Conservation (phyloP, 2,888 invertebrate species). For the Dromius quadrimaculatus region DNA sequence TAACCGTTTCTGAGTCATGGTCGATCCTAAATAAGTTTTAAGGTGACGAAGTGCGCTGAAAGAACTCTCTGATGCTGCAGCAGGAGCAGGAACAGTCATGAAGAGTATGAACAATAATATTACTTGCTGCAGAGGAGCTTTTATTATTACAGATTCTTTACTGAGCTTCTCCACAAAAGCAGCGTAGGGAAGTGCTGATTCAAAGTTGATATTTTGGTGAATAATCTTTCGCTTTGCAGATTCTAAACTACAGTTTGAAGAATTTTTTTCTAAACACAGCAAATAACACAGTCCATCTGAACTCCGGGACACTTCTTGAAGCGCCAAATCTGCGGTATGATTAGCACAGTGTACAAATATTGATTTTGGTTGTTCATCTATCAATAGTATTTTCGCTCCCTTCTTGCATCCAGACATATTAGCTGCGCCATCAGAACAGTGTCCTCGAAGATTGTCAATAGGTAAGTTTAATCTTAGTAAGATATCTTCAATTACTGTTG, state of each 20-base stretch:
- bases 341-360: slow-evolving; percentile 9
- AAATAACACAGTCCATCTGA: not conserved
- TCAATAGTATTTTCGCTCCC: slow-evolving; percentile 7
- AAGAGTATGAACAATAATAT: too few species aligned
- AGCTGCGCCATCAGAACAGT: slow-evolving; percentile 18
- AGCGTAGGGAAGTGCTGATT: not conserved
- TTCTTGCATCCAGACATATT: slow-evolving; percentile 18
- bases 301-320: slow-evolving; percentile 1
- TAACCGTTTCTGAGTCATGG: too few species aligned
- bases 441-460: slow-evolving; percentile 10
- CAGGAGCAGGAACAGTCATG: too few species aligned
- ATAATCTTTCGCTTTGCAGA: not conserved
- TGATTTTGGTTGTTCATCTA: slow-evolving; percentile 16
- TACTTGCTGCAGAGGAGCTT: not conserved
- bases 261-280: slow-evolving; percentile 6
- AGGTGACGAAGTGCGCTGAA: too few species aligned
- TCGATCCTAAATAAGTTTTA: too few species aligned
- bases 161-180: slow-evolving; percentile 15
- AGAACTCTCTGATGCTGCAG: slow-evolving; percentile 6
- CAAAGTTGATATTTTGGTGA: slow-evolving; percentile 4
- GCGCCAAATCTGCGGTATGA: slow-evolving; percentile 9
- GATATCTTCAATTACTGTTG: slow-evolving; percentile 2
- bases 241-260: slow-evolving; percentile 8
- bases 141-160: slow-evolving; percentile 2
- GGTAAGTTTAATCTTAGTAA: slow-evolving; percentile 13